Conservation (phyloP, 2,888 invertebrate genomes). For the Scaeva pyrastri region DNA sequence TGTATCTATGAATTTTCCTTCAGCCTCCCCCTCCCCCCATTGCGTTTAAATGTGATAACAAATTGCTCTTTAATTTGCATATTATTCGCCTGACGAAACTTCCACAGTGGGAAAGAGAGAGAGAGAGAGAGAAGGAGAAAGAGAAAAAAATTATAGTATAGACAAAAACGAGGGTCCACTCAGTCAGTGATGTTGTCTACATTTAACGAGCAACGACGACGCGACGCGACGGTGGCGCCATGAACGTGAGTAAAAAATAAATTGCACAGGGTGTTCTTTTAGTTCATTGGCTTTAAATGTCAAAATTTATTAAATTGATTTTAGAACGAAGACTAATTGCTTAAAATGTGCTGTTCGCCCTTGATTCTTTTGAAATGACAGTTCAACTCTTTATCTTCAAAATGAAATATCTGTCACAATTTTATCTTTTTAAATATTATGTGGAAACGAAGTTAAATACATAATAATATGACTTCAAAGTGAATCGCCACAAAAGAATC, state of each 20-base stretch:
- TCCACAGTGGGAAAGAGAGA: not conserved
- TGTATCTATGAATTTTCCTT: not conserved
- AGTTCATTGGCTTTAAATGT: not conserved
- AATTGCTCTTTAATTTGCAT: conserved; percentile 74
- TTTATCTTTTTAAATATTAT: too few species aligned
- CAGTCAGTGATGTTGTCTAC: conserved; percentile 5
- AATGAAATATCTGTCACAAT: too few species aligned
- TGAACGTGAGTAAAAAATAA: not conserved
- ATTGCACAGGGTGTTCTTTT: not conserved
- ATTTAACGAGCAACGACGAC: not conserved
- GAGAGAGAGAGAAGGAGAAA: not conserved
- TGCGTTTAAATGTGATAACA: conserved; percentile 43
- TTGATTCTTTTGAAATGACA: too few species aligned
- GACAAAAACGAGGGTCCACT: conserved; percentile 33
- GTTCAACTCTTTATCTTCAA: too few species aligned
- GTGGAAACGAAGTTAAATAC: too few species aligned
- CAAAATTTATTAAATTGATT: too few species aligned
- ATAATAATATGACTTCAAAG: too few species aligned
- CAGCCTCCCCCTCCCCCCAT: conserved; percentile 14
- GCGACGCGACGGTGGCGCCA: not conserved
- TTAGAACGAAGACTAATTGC: too few species aligned
- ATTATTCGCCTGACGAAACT: conserved; percentile 69
- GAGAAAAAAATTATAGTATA: not conserved
- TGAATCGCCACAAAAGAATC: too few species aligned
- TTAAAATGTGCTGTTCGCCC: too few species aligned